Base-by-base conservation (phyloP, 1,140 invertebrate species). In the Scaptodrosophila lebanonensis region DNA sequence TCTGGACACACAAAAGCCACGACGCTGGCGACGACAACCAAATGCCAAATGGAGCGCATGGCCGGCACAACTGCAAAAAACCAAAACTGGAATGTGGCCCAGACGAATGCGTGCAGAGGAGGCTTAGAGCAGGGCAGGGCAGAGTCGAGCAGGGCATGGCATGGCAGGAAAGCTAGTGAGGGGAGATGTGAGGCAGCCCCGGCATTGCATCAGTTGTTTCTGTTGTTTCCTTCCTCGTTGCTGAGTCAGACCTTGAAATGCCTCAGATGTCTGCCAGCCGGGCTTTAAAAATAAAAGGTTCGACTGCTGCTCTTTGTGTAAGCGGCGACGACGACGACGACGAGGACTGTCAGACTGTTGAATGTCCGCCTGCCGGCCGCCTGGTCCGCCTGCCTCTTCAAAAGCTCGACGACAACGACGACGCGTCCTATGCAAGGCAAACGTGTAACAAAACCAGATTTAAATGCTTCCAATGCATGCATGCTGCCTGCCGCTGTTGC, bases 161-260 rank as follows among this genome's bases (percentile, higher is more conserved):
- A n/a, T n/a, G n/a, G n/a, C n/a, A n/a, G n/a, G n/a, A n/a, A n/a
- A n/a, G n/a, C n/a, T n/a, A n/a, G n/a, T n/a, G n/a, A n/a, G n/a
- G n/a, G n/a, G n/a, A n/a, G n/a, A n/a, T n/a, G n/a, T n/a, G n/a
- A n/a, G n/a, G n/a, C n/a, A n/a, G n/a, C n/a, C n/a, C n/a, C n/a
- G n/a, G n/a, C n/a, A n/a, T n/a, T n/a, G n/a, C n/a, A n/a, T n/a
- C n/a, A n/a, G n/a, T n/a, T n/a, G n/a, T n/a, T n/a, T n/a, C n/a
- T n/a, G n/a, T n/a, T n/a, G n/a, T n/a, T n/a, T 75, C 66, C 71
- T 58, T 64, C 53, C 52, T 61, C 66, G 13, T n/a, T 53, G 68
- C 73, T 79, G 73, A 79, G 60, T 79, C 75, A 79, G 75, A 79
- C 75, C 75, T 79, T 79, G 73, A 79, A 82, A 82, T 82, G 73